Conservation (phyloP, 2,113 vertebrate genomes). For the Dasyprocta punctata region DNA sequence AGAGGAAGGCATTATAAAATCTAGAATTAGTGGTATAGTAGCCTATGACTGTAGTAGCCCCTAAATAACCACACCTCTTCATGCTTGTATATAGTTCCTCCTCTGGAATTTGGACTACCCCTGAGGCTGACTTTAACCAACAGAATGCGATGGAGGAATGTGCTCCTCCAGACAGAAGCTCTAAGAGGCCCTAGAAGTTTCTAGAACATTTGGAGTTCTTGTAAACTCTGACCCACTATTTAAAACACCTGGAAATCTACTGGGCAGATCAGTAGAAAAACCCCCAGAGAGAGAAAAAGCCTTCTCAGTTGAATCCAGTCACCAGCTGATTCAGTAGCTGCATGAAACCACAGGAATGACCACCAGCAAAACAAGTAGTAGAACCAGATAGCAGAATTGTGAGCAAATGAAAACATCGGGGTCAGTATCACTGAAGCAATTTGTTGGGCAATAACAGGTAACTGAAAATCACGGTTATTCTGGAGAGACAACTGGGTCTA, state of each 20-base stretch:
- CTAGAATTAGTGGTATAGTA: not conserved
- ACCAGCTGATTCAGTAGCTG: not conserved
- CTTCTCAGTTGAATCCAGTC: not conserved
- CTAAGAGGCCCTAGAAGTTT: constrained; percentile 29
- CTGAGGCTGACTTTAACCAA: not conserved
- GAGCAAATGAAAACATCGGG: not conserved
- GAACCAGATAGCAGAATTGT: not conserved
- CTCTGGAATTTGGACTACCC: not conserved
- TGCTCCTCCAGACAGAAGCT: not conserved
- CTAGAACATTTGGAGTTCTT: not conserved
- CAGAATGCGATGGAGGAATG: not conserved
- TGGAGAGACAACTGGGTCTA: not conserved
- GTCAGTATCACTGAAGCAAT: not conserved
- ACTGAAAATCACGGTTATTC: not conserved
- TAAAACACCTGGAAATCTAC: not conserved
- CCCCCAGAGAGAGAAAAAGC: not conserved
- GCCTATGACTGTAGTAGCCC: not conserved
- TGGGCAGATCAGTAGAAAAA: not conserved
- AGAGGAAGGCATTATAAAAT: not conserved
- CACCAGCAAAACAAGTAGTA: not conserved
- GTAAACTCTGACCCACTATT: not conserved
- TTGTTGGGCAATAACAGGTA: not conserved
- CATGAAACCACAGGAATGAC: not conserved
- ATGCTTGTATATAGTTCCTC: not conserved
- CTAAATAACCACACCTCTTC: not conserved